Evolutionary conservation across 37 sponge, comb jelly and placozoan genomes (phyloP).

Genomic region (Hexactinellida sp.): DNA sequence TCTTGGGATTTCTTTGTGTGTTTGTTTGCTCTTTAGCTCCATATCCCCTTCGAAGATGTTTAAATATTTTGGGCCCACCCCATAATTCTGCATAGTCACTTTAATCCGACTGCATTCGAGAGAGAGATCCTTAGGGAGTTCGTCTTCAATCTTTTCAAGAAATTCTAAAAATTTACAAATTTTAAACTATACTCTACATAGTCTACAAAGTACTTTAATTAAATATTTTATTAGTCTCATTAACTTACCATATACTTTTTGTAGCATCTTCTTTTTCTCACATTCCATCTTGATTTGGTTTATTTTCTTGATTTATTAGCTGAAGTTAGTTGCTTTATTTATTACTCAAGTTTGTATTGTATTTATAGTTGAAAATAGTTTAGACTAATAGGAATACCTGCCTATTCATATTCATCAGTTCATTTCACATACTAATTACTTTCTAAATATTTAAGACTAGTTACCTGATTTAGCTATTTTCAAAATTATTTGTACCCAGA

Average conservation of each 20-base stretch:
- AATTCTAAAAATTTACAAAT: neutral
- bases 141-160: neutral
- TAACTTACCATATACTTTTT: neutral
- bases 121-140: neutral
- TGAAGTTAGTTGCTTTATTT: no score
- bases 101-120: neutral
- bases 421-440: no score
- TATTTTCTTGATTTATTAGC: no score
- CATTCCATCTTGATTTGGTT: neutral
- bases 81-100: neutral
- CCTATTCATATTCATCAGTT: neutral
- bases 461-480: no score
- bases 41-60: neutral
- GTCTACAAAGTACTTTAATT: neutral
- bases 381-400: neutral
- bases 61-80: neutral
- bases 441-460: no score
- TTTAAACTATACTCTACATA: neutral
- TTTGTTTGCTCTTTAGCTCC: no score
- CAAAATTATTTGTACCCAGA: no score
- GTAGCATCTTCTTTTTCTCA: neutral
- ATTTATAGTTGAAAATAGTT: no score
- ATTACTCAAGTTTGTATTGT: no score
- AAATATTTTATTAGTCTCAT: neutral
- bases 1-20: no score